Percentiles rank a stretch among this genome's conserved stretches.
These are phyloP conservation scores for Passer montanus DNA, from an alignment of 2,113 vertebrate species.

Conservation along the genomic window DNA sequence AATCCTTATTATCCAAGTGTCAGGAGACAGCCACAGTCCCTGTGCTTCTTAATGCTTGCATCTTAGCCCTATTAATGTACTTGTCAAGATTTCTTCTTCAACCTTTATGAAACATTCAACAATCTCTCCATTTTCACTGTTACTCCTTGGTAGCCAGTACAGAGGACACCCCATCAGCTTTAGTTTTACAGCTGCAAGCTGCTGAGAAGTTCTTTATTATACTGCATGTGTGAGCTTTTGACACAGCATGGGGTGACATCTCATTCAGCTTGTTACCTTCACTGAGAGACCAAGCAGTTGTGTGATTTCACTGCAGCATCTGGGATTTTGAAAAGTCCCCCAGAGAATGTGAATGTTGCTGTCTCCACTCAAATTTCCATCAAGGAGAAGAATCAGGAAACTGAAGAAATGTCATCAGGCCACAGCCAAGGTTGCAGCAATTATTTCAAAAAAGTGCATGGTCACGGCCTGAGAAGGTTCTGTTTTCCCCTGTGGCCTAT, in stretches of 20 bases:
- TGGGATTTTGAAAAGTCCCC: slow-evolving; percentile 58
- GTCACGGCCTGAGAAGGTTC: not conserved
- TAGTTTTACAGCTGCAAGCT: not conserved
- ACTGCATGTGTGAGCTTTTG: not conserved
- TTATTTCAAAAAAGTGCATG: not conserved
- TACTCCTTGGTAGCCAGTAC: not conserved
- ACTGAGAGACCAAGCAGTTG: not conserved
- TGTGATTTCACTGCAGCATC: not conserved
- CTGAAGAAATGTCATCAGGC: not conserved
- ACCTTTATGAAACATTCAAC: not conserved
- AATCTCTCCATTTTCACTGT: not conserved
- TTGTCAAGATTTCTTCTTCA: slow-evolving; percentile 19
- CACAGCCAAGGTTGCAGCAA: not conserved
- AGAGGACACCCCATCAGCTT: not conserved
- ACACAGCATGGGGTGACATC: not conserved
- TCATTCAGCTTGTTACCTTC: not conserved
- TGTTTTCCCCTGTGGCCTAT: not conserved
- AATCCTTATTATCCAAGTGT: not conserved
- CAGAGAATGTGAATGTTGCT: not conserved
- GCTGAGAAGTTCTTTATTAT: not conserved
- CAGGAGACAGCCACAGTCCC: not conserved
- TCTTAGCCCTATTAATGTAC: not conserved
- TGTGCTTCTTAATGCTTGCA: not conserved
- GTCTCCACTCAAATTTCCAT: slow-evolving; percentile 15
- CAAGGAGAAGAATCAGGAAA: slow-evolving; percentile 22